Evolutionary conservation across 1,140 invertebrate species (phyloP).

Genomic region (Zaprionus vittiger): DNA sequence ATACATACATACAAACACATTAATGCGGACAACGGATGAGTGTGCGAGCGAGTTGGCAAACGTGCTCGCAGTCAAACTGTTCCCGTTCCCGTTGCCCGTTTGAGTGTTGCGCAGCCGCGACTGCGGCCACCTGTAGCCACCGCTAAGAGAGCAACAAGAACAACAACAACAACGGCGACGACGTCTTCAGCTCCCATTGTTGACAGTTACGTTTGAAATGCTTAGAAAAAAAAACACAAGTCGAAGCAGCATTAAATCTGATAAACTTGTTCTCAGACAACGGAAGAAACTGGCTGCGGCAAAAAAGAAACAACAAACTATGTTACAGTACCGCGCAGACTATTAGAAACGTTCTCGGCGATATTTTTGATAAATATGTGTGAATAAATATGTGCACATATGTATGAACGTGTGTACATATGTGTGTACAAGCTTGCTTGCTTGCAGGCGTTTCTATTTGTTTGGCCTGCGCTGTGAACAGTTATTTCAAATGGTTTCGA

Average conservation of each 20-base stretch:
- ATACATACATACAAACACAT: constrained; percentile 47
- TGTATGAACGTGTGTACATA: background rate
- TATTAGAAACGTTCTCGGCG: constrained; percentile 5
- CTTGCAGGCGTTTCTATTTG: constrained; percentile 10
- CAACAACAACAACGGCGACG: constrained; percentile 9
- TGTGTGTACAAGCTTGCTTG: background rate
- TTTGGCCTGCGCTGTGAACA: constrained; percentile 22
- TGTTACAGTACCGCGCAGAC: constrained; percentile 24
- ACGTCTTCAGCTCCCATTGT: constrained; percentile 46
- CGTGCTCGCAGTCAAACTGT: background rate
- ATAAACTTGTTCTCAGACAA: constrained; percentile 69
- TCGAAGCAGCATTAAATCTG: constrained; percentile 48
- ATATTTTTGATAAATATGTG: background rate
- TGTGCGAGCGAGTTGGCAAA: constrained; percentile 21
- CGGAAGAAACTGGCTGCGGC: constrained; percentile 55
- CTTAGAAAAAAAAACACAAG: constrained; percentile 51
- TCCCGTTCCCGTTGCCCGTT: constrained; percentile 36
- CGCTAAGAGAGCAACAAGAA: constrained; percentile 12
- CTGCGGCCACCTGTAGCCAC: constrained; percentile 42
- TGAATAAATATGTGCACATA: background rate
- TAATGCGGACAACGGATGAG: constrained; percentile 19
- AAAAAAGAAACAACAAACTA: constrained; percentile 14
- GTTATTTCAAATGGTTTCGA: constrained; percentile 45
- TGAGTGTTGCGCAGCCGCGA: constrained; percentile 24
- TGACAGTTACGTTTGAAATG: constrained; percentile 63